These are phyloP conservation scores for Paracyprichromis sp. DNA, from an alignment of 2,113 vertebrate genomes.

Conservation along the genomic window DNA sequence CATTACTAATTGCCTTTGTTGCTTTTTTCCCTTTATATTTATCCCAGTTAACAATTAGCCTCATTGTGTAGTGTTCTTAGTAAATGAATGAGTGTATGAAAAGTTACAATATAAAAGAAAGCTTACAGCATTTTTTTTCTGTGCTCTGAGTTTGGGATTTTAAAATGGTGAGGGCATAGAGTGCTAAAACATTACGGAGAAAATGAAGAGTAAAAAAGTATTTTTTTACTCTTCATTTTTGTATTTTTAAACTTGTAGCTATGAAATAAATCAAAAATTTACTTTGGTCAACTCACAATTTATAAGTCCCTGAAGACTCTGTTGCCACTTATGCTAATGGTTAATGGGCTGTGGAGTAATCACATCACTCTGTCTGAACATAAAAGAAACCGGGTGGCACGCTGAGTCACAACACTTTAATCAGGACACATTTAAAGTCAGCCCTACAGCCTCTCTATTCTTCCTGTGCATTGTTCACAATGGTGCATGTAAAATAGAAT, in stretches of 20 bases:
- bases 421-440: slow-evolving; percentile 24
- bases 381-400: slow-evolving; percentile 14
- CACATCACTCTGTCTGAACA: slow-evolving; percentile 19
- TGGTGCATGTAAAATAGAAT: not conserved
- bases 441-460: not conserved
- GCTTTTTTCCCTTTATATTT: not conserved
- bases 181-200: not conserved
- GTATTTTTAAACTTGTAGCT: not conserved
- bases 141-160: not conserved
- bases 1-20: not conserved
- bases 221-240: no score
- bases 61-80: not conserved
- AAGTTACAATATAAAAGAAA: not conserved
- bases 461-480: not conserved
- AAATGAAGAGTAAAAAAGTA: not conserved
- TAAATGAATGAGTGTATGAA: not conserved
- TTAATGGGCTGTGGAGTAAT: slow-evolving; percentile 35
- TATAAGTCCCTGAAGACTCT: not conserved
- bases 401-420: slow-evolving; percentile 44
- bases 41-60: not conserved
- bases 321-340: slow-evolving; percentile 9
- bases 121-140: not conserved
- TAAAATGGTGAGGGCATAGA: not conserved
- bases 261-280: not conserved
- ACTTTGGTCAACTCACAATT: not conserved